Conservation (phyloP, 2,888 invertebrate genomes). For the Maniola hyperantus region DNA sequence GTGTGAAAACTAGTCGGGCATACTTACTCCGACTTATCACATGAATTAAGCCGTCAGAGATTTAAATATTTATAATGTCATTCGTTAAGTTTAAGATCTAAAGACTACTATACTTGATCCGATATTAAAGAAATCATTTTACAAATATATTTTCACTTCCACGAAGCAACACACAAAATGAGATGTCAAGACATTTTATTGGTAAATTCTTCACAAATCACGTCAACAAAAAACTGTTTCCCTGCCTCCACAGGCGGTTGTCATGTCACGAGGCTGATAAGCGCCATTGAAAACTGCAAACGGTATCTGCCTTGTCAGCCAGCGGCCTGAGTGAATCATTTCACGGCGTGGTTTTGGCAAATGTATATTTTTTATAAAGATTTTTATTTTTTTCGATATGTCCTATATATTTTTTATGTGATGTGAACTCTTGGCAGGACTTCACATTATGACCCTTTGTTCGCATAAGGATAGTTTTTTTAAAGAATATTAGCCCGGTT, state of each 20-base stretch:
- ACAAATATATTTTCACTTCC: neutral
- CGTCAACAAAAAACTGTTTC: slow-evolving; percentile 7
- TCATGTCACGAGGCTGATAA: slow-evolving; percentile 21
- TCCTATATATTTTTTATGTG: too few species aligned
- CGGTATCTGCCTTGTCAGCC: slow-evolving; percentile 20
- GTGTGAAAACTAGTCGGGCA: too few species aligned
- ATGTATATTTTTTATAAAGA: slow-evolving; percentile 13
- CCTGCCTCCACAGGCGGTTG: neutral
- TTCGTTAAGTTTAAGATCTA: too few species aligned
- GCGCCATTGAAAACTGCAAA: slow-evolving; percentile 22
- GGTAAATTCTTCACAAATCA: slow-evolving; percentile 6
- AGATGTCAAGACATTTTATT: slow-evolving; percentile 1
- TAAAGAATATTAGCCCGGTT: too few species aligned
- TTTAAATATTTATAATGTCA: too few species aligned
- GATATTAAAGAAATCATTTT: too few species aligned
- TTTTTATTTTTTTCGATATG: slow-evolving; percentile 3
- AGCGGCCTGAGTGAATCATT: slow-evolving; percentile 18
- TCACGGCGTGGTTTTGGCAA: slow-evolving; percentile 3
- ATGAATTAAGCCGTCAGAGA: too few species aligned
- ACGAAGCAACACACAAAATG: neutral
- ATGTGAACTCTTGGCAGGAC: too few species aligned
- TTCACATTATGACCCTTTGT: too few species aligned
- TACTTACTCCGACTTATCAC: too few species aligned
- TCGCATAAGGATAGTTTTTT: too few species aligned
- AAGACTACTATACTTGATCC: too few species aligned